Percentiles rank a stretch among this genome's conserved stretches.
These are phyloP conservation scores for Temnothorax ravouxi DNA, from an alignment of 2,888 invertebrate genomes.

Conservation along the genomic window DNA sequence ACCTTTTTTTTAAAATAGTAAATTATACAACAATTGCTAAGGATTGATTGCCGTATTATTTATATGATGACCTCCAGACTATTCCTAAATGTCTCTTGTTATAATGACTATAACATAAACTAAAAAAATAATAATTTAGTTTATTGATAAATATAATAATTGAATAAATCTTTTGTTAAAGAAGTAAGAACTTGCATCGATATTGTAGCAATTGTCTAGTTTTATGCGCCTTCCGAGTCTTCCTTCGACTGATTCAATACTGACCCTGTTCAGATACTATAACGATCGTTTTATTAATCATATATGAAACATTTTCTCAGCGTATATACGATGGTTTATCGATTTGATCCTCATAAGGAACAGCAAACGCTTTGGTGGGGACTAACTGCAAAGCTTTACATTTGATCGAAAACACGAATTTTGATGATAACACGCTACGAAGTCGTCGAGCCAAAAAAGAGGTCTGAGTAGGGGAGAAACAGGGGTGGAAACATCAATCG, in stretches of 20 bases:
- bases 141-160: not conserved
- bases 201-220: not conserved
- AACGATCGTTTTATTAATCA: constrained; percentile 42
- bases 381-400: constrained; percentile 52
- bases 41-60: constrained; percentile 19
- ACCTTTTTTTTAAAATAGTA: no score
- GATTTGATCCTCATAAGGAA: constrained; percentile 34
- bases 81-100: constrained; percentile 21
- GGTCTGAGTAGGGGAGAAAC: not conserved
- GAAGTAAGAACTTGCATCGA: not conserved
- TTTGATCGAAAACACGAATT: constrained; percentile 57
- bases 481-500: constrained; percentile 28
- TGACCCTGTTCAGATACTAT: constrained; percentile 31
- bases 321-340: constrained; percentile 35
- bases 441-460: constrained; percentile 23
- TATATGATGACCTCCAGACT: not conserved
- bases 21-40: not conserved
- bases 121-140: not conserved
- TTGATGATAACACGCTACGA: constrained; percentile 21
- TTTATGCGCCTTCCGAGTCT: not conserved
- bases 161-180: not conserved
- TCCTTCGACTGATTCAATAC: constrained; percentile 12
- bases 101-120: not conserved
- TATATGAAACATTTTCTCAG: constrained; percentile 18
- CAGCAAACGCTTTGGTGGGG: not conserved